Percentiles rank a stretch among this genome's conserved stretches.
phyloP scores from a whole-genome alignment of 2,888 invertebrate species.

The Galerucella calmariensis region DNA sequence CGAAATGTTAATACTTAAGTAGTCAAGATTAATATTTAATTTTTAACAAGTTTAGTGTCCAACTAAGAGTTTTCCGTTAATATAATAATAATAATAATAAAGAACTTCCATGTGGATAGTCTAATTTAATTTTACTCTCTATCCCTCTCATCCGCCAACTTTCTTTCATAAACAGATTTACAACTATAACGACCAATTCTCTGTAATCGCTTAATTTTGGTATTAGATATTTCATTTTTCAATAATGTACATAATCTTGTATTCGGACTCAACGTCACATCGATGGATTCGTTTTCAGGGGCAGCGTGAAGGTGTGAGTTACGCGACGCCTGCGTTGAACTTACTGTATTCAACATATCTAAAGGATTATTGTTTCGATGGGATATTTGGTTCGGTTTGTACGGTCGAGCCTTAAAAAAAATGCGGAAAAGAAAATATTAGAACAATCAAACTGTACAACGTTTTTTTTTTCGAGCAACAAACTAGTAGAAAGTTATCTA shows the following conservation, averaged over 20 bases:
- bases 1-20: too few species aligned
- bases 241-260: conserved; percentile 57
- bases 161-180: conserved; percentile 59
- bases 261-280: conserved; percentile 55
- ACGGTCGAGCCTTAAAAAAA: conserved; percentile 27
- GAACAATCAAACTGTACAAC: too few species aligned
- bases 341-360: conserved; percentile 59
- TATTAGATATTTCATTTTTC: conserved; percentile 52
- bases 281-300: conserved; percentile 43
- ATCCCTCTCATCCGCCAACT: conserved; percentile 14
- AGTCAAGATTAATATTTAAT: too few species aligned
- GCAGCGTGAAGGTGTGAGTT: conserved; percentile 33
- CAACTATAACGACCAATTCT: conserved; percentile 56
- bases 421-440: background rate
- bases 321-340: conserved; percentile 55
- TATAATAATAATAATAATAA: too few species aligned
- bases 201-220: conserved; percentile 56
- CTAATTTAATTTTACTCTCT: background rate
- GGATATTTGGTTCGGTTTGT: conserved; percentile 35
- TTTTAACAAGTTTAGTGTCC: too few species aligned
- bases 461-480: too few species aligned
- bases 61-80: too few species aligned
- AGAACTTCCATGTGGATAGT: background rate
- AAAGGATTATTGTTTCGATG: conserved; percentile 52
- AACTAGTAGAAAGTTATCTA: too few species aligned